Conservation (phyloP, 1,140 invertebrate genomes). For the Rhagoletis pomonella region DNA sequence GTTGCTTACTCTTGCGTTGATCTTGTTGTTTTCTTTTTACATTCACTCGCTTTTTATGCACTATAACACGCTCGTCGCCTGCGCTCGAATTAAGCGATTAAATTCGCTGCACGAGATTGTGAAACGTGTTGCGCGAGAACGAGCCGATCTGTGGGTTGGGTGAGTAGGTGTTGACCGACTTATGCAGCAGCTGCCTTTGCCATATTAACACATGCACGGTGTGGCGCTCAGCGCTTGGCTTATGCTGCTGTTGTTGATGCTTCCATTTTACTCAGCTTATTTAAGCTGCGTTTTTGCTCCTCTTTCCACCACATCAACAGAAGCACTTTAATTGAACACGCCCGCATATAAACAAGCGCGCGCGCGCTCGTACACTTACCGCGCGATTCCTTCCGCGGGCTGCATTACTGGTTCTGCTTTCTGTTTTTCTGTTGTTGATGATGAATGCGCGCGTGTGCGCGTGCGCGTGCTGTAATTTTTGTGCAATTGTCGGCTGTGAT, state of each 20-base stretch:
- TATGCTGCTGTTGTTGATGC: neutral
- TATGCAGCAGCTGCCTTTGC: neutral
- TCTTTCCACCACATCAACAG: conserved; percentile 17
- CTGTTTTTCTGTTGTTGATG: conserved; percentile 5
- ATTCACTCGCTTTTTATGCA: neutral
- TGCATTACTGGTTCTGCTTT: neutral
- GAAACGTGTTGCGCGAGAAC: conserved; percentile 2
- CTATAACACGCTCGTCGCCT: neutral
- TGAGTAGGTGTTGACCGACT: neutral
- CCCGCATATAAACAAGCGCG: neutral
- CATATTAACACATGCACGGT: conserved; percentile 7
- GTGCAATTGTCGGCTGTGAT: conserved; percentile 26
- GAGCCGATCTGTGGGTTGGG: neutral
- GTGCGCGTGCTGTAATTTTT: conserved; percentile 46
- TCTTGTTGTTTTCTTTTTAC: neutral
- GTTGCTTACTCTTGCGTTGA: neutral
- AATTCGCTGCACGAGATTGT: conserved; percentile 16
- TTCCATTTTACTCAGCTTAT: neutral
- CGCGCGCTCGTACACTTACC: neutral
- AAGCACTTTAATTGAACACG: conserved; percentile 48
- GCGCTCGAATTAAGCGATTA: conserved; percentile 20
- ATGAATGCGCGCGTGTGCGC: conserved; percentile 40
- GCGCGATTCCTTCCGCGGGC: conserved; percentile 11
- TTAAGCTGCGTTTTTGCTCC: neutral
- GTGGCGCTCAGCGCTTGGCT: neutral